These are phyloP conservation scores for Sarcophaga peregrina DNA, from an alignment of 1,140 invertebrate species.

Conservation along the genomic window DNA sequence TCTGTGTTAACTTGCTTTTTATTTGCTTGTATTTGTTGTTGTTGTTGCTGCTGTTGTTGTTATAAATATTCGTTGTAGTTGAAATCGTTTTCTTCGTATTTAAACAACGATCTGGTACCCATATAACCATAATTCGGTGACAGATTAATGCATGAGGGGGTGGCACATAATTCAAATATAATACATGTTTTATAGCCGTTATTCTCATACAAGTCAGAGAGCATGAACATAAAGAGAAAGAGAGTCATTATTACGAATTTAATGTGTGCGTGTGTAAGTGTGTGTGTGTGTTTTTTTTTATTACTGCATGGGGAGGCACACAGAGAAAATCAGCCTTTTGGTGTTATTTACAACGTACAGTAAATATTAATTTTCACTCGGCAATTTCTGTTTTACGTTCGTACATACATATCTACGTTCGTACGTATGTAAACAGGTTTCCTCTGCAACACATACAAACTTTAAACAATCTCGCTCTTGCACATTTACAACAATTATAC, in stretches of 20 bases:
- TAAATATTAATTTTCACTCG: slow-evolving; percentile 40
- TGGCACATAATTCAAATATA: slow-evolving; percentile 36
- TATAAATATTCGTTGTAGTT: background rate
- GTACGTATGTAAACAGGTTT: background rate
- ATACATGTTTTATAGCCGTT: slow-evolving; percentile 2
- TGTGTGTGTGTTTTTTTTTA: too few relatives aligned
- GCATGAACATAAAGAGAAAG: too few relatives aligned
- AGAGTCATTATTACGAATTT: too few relatives aligned
- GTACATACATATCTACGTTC: background rate
- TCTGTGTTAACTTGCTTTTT: background rate
- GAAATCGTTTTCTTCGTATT: background rate
- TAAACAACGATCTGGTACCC: slow-evolving; percentile 29
- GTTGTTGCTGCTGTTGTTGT: background rate
- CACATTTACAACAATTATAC: too few relatives aligned
- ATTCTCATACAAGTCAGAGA: background rate
- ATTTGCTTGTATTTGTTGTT: background rate
- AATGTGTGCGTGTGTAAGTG: too few relatives aligned
- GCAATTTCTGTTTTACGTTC: slow-evolving; percentile 25
- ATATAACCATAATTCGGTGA: slow-evolving; percentile 32
- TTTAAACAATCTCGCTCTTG: background rate
- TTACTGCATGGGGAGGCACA: background rate
- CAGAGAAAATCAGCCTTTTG: slow-evolving; percentile 18
- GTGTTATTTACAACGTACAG: slow-evolving; percentile 40
- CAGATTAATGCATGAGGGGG: slow-evolving; percentile 40
- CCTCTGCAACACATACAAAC: background rate